Evolutionary conservation across 2,797 vertebrate species (phyloP), one percentile per base, ranked within the genome.

Genomic region (Phataginus tetradactyla): DNA sequence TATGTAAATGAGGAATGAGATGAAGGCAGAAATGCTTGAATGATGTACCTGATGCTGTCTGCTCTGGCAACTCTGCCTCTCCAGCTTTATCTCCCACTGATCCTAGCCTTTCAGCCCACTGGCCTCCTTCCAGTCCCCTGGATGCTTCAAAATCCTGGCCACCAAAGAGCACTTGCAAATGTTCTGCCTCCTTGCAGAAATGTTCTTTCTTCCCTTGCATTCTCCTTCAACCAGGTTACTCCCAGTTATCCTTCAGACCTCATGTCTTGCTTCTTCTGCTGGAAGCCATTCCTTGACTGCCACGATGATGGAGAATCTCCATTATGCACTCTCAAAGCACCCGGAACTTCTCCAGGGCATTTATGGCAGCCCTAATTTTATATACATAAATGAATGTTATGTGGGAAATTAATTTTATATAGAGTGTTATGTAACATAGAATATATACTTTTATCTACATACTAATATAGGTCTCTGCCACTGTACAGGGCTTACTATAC

Each of bases 391-490:
- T 55, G 53, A 59, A 64, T 57, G 14, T 32, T 55, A 34, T 10
- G 10, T 64, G 14, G 32, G 87, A 63, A 59, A 34, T 49, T 55
- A 90, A 81, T 37, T 87, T 37, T 29, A 34, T 79, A 23, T 75
- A 17, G 25, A 92, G 49, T 63, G 59, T n/a, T 81, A 49, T 21
- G 18, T n/a, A 10, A 10, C 18, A n/a, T 64, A n/a, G n/a, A 32
- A 81, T 71, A 34, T 55, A 51, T 90, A 69, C n/a, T 85, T 77
- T 84, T 88, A 57, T 27, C 42, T 59, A 53, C 6, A 81, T 42
- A 21, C 45, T 63, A 51, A 32, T 29, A 68, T 11, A 51, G 27
- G 4, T 39, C 3, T 66, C 13, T 72, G n/a, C 11, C 74, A 42
- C 13, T 79, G 45, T 3, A 42, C 0, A 64, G 32, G 9, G 20